Conservation (phyloP, 1,140 invertebrate genomes). For the Eriosoma lanigerum region DNA sequence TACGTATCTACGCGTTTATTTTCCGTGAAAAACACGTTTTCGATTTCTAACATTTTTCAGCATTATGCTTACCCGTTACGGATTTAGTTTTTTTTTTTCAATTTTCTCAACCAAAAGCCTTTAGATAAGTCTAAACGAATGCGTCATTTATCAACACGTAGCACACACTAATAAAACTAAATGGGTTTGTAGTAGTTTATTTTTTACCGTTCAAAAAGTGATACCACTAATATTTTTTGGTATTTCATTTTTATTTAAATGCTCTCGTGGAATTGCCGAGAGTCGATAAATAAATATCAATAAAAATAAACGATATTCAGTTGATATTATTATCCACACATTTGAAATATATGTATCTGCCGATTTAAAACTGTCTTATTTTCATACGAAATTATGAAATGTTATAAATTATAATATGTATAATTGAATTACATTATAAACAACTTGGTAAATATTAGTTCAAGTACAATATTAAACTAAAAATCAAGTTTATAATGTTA, state of each 20-base stretch:
- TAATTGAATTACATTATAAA: no score
- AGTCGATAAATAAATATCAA: no score
- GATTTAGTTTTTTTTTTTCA: constrained; percentile 42
- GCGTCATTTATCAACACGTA: constrained; percentile 34
- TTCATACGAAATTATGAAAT: no score
- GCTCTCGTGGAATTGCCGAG: background rate
- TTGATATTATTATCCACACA: no score
- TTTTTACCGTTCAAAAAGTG: constrained; percentile 6
- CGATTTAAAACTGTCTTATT: no score
- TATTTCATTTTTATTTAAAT: constrained; percentile 13
- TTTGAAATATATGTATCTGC: no score
- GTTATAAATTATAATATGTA: no score
- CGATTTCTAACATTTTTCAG: constrained; percentile 38
- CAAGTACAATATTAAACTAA: no score
- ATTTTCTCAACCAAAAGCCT: background rate
- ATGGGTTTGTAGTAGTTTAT: constrained; percentile 32
- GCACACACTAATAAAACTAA: constrained; percentile 25
- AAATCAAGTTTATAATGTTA: no score
- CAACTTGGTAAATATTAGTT: no score
- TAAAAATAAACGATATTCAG: no score
- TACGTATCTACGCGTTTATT: background rate
- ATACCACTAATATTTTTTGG: background rate
- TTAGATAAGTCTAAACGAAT: constrained; percentile 34
- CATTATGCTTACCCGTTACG: constrained; percentile 6
- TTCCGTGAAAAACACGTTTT: constrained; percentile 31